phyloP scores from a whole-genome alignment of 1,140 invertebrate species.

The Drosophila pachea region DNA sequence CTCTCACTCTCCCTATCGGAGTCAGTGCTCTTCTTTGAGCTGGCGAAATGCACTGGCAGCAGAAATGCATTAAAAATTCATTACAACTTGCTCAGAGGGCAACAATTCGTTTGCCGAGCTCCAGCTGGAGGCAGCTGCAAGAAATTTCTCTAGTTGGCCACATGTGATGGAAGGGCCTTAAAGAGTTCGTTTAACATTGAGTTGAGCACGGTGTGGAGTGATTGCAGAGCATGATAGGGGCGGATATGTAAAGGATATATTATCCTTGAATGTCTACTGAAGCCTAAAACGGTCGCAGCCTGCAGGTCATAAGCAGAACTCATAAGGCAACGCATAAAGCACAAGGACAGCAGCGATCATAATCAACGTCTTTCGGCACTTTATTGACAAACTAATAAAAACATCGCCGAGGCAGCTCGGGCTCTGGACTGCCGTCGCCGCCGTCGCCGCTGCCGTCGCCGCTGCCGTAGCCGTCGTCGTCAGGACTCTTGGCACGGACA shows the following conservation, averaged over 20 bases:
- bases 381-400: conserved; percentile 77
- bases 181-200: neutral
- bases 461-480: neutral
- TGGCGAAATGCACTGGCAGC: conserved; percentile 31
- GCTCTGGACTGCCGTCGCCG: neutral
- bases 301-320: conserved; percentile 58
- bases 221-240: conserved; percentile 25
- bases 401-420: conserved; percentile 21
- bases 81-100: conserved; percentile 53
- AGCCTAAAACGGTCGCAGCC: conserved; percentile 39
- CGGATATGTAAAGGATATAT: conserved; percentile 40
- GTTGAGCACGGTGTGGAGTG: neutral
- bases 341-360: conserved; percentile 44
- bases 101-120: neutral
- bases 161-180: neutral
- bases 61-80: conserved; percentile 71
- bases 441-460: neutral
- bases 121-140: conserved; percentile 33
- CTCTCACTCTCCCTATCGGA: no score
- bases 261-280: conserved; percentile 28
- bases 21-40: neutral
- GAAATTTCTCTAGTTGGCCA: conserved; percentile 48
- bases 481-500: conserved; percentile 26
- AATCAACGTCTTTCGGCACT: conserved; percentile 74
- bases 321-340: conserved; percentile 33